Evolutionary conservation across 2,888 invertebrate species (phyloP).

Genomic region (Syrista parreyssii): DNA sequence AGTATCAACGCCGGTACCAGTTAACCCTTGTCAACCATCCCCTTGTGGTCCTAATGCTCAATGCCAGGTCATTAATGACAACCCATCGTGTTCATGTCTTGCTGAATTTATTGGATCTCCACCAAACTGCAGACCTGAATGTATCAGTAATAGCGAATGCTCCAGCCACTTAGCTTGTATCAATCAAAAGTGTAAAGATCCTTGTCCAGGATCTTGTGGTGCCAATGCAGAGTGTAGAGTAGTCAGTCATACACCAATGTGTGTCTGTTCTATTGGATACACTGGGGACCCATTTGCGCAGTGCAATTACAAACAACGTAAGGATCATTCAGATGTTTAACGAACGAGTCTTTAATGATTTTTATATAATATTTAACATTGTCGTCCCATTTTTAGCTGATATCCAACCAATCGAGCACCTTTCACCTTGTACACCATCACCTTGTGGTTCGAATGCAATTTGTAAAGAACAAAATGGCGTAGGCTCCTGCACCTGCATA

Average conservation of each 20-base stretch:
- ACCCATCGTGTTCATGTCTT: constrained; percentile 78
- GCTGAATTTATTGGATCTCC: constrained; percentile 82
- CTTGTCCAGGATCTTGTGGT: constrained; percentile 78
- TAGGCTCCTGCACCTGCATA: constrained; percentile 75
- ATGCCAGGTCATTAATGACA: constrained; percentile 72
- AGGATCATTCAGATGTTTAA: constrained; percentile 34
- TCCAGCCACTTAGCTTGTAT: constrained; percentile 76
- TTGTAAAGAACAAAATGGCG: constrained; percentile 73
- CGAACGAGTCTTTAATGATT: not conserved
- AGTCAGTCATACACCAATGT: constrained; percentile 77
- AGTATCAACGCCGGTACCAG: constrained; percentile 51
- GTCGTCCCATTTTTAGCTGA: constrained; percentile 1
- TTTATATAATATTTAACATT: not conserved
- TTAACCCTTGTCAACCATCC: constrained; percentile 75
- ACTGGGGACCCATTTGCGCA: constrained; percentile 79
- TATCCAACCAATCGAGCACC: constrained; percentile 57
- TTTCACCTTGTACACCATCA: constrained; percentile 80
- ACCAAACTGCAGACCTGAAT: constrained; percentile 80
- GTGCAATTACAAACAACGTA: constrained; percentile 64
- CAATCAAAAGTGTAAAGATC: constrained; percentile 77
- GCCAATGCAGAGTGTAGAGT: constrained; percentile 78
- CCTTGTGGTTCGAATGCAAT: constrained; percentile 73
- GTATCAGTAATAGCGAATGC: constrained; percentile 80
- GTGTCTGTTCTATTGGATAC: constrained; percentile 74
- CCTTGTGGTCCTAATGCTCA: constrained; percentile 77